A percentile compares a stretch with the other conserved stretches of the same genome.
phyloP scores from a whole-genome alignment of 2,113 vertebrate species.

The Dissostichus mawsoni region DNA sequence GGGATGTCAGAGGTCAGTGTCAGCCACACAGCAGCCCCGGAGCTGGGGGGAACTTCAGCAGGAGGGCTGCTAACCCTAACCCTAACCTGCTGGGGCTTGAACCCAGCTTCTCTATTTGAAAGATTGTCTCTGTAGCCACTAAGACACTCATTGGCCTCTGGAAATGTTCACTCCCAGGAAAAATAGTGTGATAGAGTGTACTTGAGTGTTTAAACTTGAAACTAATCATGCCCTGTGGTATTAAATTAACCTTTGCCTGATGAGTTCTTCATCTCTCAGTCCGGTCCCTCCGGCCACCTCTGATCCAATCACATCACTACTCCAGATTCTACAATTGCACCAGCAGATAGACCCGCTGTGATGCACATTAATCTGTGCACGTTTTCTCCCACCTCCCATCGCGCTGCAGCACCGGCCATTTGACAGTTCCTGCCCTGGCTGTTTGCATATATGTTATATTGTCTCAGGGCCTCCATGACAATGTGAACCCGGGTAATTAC shows the following conservation, averaged over 20 bases:
- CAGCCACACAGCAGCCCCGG: not conserved
- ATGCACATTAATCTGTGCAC: slow-evolving; percentile 50
- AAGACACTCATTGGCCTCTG: slow-evolving; percentile 20
- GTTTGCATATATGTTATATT: slow-evolving; percentile 27
- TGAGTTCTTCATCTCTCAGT: slow-evolving; percentile 61
- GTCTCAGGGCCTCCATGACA: slow-evolving; percentile 6
- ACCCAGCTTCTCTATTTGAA: not conserved
- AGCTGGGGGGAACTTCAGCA: slow-evolving; percentile 10
- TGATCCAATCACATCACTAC: slow-evolving; percentile 46
- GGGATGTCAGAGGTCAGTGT: slow-evolving; percentile 43
- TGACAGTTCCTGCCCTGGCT: slow-evolving; percentile 12
- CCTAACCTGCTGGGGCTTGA: slow-evolving; percentile 18
- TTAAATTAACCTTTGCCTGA: slow-evolving; percentile 70
- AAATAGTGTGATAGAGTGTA: slow-evolving; percentile 22
- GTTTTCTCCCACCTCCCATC: not conserved
- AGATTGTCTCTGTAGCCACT: slow-evolving; percentile 9
- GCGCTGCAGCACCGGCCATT: slow-evolving; percentile 4
- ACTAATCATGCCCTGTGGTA: slow-evolving; percentile 52
- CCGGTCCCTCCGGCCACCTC: slow-evolving; percentile 38
- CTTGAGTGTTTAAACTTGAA: slow-evolving; percentile 55
- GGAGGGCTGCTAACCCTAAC: not conserved
- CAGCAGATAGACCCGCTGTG: slow-evolving; percentile 39
- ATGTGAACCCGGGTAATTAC: slow-evolving; percentile 23
- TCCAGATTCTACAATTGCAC: slow-evolving; percentile 41
- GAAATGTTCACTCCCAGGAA: slow-evolving; percentile 15